Evolutionary conservation across 2,797 vertebrate species (phyloP), one percentile per base, ranked within the genome.

Genomic region (Todus mexicanus): DNA sequence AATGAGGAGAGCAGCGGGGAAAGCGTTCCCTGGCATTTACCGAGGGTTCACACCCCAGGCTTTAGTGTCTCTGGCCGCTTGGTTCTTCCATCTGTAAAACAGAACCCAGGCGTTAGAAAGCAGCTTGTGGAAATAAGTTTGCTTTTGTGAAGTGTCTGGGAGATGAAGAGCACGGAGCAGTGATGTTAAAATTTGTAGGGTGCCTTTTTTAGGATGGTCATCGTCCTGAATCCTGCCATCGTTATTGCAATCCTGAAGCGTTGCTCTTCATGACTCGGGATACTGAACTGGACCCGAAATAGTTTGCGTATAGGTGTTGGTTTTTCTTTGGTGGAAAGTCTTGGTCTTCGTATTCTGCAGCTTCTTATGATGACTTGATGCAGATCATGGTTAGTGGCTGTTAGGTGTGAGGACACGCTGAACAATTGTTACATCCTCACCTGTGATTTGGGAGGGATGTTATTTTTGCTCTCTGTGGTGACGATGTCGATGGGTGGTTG

Each of bases 181-280:
- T 38, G 63, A 25, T 65, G 22, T 4, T 74, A 26, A 70, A 59
- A 29, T 72, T 53, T 60, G 8, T 23, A 60, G 31, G 8, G 4
- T 66, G 9, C 11, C 14, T 43, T 76, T 56, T 76, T 61, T 38
- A 35, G 54, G n/a, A 12, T 54, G 16, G 17, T 61, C 12, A 9
- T 66, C 31, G 7, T 70, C 20, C 7, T 8, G 31, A 65, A 60
- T 59, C 12, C 18, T 25, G 0, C 42, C 42, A 0, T 75, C 21
- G 1, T 38, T 56, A 15, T 7, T 43, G 20, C 57, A 35, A 15
- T 29, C 43, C 47, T 74, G 37, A 66, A 88, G 20, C 17, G 18
- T 27, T 83, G 50, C 27, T 69, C n/a, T 69, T 78, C 18, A 3
- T 53, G 22, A 23, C 50, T 47, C 15, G 66, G 12, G 73, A 45